phyloP scores from a whole-genome alignment of 2,888 invertebrate species.

The Homarus gammarus region DNA sequence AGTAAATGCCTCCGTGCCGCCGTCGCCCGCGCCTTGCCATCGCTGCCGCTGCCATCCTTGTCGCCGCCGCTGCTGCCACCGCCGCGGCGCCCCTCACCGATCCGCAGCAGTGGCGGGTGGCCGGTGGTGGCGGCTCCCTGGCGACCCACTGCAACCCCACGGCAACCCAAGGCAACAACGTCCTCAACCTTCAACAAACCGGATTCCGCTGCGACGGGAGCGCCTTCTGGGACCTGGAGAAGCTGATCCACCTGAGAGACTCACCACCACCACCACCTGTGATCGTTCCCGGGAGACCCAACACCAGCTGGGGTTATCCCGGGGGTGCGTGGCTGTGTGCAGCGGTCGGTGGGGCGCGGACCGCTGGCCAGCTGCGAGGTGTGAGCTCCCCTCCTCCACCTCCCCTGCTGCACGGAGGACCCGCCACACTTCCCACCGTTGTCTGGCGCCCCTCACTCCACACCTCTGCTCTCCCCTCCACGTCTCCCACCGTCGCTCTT shows the following conservation, averaged over 20 bases:
- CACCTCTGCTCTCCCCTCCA: slow-evolving; percentile 26
- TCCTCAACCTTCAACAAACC: slow-evolving; percentile 10
- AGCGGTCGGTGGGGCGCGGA: slow-evolving; percentile 5
- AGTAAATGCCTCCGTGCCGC: slow-evolving; percentile 30
- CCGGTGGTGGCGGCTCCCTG: slow-evolving; percentile 19
- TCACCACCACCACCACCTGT: slow-evolving; percentile 16
- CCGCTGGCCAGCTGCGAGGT: slow-evolving; percentile 15
- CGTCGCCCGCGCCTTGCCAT: slow-evolving; percentile 9
- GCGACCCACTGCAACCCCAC: slow-evolving; percentile 23
- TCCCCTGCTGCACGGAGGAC: slow-evolving; percentile 11
- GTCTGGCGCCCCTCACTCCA: slow-evolving; percentile 4
- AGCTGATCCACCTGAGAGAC: slow-evolving; percentile 2
- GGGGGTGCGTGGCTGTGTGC: not conserved
- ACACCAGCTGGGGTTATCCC: not conserved
- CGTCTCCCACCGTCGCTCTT: slow-evolving; percentile 7
- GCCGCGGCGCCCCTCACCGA: slow-evolving; percentile 33
- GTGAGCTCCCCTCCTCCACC: slow-evolving; percentile 1
- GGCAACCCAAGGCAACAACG: not conserved
- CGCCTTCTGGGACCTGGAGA: not conserved
- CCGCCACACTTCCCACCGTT: slow-evolving; percentile 30
- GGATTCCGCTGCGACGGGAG: slow-evolving; percentile 10
- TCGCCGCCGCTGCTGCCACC: slow-evolving; percentile 22
- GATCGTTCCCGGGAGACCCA: not conserved
- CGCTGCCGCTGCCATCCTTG: slow-evolving; percentile 5
- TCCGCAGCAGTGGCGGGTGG: slow-evolving; percentile 27